phyloP scores from a whole-genome alignment of 1,140 invertebrate species.

The Bombus breviceps region DNA sequence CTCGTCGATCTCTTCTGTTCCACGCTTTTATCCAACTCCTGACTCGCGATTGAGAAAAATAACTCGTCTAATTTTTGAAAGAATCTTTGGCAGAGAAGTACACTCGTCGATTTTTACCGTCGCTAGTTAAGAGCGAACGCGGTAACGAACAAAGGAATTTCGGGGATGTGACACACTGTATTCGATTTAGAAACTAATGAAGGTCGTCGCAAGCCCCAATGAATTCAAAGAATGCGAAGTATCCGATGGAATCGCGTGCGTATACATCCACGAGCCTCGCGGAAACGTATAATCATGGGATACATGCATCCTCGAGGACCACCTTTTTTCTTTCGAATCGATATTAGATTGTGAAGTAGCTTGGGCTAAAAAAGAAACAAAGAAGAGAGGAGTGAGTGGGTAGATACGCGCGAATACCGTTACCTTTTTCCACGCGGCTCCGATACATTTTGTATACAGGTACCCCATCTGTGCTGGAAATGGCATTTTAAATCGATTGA shows the following conservation, averaged over 20 bases:
- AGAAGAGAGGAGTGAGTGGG: background rate
- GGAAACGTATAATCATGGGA: slow-evolving; percentile 20
- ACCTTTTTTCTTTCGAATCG: slow-evolving; percentile 45
- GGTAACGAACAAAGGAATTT: background rate
- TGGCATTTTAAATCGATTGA: slow-evolving; percentile 62
- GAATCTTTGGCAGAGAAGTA: too few species aligned
- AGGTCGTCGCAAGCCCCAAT: background rate
- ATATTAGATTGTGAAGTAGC: slow-evolving; percentile 37
- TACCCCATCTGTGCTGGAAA: slow-evolving; percentile 47
- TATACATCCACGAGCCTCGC: background rate
- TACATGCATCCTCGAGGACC: background rate
- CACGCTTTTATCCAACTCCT: background rate
- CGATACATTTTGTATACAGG: slow-evolving; percentile 21
- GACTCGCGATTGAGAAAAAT: too few species aligned
- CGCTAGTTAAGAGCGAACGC: too few species aligned
- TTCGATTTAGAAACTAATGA: background rate
- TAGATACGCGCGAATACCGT: background rate
- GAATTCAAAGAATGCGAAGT: background rate
- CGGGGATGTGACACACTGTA: background rate
- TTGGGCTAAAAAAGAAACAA: background rate
- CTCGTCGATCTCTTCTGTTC: background rate
- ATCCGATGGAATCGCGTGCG: background rate
- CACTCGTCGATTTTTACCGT: background rate
- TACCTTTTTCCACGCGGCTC: slow-evolving; percentile 32
- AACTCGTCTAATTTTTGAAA: too few species aligned